Base-by-base conservation (phyloP, 2,888 invertebrate species). In the Heteromurus nitidus region DNA sequence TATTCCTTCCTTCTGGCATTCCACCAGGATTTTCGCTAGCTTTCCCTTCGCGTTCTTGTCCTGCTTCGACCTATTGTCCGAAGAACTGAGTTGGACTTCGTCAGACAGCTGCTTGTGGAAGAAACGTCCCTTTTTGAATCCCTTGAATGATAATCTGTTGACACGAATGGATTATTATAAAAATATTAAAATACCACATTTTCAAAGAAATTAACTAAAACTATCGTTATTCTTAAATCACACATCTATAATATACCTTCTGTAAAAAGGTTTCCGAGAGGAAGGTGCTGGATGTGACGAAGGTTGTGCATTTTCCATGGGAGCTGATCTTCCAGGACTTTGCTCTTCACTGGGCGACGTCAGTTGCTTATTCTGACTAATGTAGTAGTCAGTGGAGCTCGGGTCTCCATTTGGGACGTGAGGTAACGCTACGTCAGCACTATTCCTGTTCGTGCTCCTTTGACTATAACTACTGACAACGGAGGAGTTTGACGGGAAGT, bases 101-200 rank as follows among this genome's bases (percentile, higher is more conserved):
- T 97, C 97, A 22, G 96, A 96, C 88, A 94, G 93, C 88, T 96
- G 96, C 88, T 96, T 97, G 89, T 95, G 95, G 88, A 97, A 97
- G 64, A 97, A 91, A 50, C 95, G 94, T 88, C 94, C 93, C 88
- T 93, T 94, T 82, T 95, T 93, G 69, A 96, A 90, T 82, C 95
- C 95, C 89, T 96, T 96, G 88, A 97, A 95, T 26, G 97, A 97
- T 84, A 97, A 91, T 87, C 96, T 87, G 44, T 88, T n/a, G n/a
- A n/a, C n/a, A n/a, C n/a, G n/a, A 86, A 77, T 31, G 24, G n/a
- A 67, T 47, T 47, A 36, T 31, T 11, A 31, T 16, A 26, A 16
- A 60, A n/a, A n/a, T n/a, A n/a, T n/a, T n/a, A n/a, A n/a, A n/a
- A n/a, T n/a, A n/a, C 36, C 36, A 36, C 36, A 64, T 31, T 31